Conservation (phyloP, 1,140 invertebrate species). For the Trichonephila clavipes region DNA sequence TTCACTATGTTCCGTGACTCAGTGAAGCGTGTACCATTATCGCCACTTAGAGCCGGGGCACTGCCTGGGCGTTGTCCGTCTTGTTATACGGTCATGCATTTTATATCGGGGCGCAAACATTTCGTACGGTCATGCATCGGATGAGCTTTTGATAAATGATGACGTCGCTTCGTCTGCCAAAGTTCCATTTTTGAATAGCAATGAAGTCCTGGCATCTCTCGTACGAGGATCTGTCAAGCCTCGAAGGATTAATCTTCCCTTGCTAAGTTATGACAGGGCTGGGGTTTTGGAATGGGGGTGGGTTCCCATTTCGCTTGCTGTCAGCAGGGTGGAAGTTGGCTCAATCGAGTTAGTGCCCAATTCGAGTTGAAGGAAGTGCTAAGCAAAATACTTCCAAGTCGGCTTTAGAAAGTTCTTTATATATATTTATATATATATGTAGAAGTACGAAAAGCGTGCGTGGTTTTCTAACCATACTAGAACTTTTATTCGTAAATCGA, state of each 20-base stretch:
- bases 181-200: slow-evolving; percentile 69
- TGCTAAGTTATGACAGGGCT: slow-evolving; percentile 44
- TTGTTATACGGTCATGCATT: slow-evolving; percentile 73
- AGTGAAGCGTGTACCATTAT: slow-evolving; percentile 56
- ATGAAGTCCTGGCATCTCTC: slow-evolving; percentile 47
- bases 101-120: slow-evolving; percentile 71
- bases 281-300: slow-evolving; percentile 30
- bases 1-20: slow-evolving; percentile 2
- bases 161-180: slow-evolving; percentile 52
- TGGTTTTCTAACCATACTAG: slow-evolving; percentile 1
- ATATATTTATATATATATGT: not conserved
- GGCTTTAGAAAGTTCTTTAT: not conserved
- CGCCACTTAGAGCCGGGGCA: not conserved
- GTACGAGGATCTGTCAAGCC: slow-evolving; percentile 6
- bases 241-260: slow-evolving; percentile 52
- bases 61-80: slow-evolving; percentile 59
- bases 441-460: not conserved
- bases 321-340: slow-evolving; percentile 42
- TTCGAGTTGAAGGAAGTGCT: slow-evolving; percentile 25
- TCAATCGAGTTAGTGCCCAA: slow-evolving; percentile 49
- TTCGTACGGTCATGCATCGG: slow-evolving; percentile 58
- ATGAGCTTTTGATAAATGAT: slow-evolving; percentile 69
- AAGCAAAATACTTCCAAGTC: slow-evolving; percentile 10
- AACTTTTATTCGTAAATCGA: slow-evolving; percentile 38
- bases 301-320: slow-evolving; percentile 24